Evolutionary conservation across 2,888 invertebrate genomes (phyloP).

Genomic region (Rotaria macrura): DNA sequence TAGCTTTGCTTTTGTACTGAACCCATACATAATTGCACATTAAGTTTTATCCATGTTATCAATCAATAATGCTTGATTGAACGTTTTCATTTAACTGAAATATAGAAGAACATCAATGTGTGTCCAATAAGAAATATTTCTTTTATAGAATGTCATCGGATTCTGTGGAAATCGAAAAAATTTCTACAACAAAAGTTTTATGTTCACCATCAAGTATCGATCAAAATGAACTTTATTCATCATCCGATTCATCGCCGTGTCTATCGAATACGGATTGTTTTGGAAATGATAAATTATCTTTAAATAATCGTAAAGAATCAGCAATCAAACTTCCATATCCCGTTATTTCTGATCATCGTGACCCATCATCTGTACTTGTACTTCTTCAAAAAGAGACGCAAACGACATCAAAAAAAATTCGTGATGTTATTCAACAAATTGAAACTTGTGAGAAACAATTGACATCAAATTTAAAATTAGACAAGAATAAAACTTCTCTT

Average conservation of each 20-base stretch:
- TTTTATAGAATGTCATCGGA: background rate
- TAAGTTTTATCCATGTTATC: too few relatives aligned
- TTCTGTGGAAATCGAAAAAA: background rate
- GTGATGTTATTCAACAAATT: background rate
- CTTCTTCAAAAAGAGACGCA: slow-evolving; percentile 10
- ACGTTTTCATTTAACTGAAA: too few relatives aligned
- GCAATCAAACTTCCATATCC: background rate
- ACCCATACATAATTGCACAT: too few relatives aligned
- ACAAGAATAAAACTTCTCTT: background rate
- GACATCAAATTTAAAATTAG: background rate
- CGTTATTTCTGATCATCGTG: background rate
- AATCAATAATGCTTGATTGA: too few relatives aligned
- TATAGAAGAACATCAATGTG: too few relatives aligned
- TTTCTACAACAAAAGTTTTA: background rate
- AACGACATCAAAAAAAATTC: background rate
- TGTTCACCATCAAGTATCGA: background rate
- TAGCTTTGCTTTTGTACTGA: too few relatives aligned
- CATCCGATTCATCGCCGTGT: background rate
- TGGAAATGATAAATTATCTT: background rate
- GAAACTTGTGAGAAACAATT: background rate
- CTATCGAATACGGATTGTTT: background rate
- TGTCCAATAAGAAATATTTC: too few relatives aligned
- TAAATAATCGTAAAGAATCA: background rate
- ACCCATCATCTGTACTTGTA: background rate
- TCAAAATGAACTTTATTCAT: background rate